Conservation (phyloP, 37 sponge, comb jelly and placozoan genomes). For the Cliona cf. orientalis region DNA sequence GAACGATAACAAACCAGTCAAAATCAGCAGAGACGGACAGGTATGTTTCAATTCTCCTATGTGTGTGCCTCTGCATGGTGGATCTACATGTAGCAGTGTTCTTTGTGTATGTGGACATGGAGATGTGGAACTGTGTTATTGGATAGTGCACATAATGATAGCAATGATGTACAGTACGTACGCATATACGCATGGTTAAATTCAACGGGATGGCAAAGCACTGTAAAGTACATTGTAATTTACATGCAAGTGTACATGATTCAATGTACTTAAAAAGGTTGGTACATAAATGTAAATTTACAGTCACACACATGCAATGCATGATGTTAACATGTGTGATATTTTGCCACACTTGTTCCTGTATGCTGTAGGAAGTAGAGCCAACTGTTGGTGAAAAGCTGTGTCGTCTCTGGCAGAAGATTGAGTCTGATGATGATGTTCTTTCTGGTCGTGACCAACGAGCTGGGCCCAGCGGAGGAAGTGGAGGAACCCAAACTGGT, state of each 20-base stretch:
- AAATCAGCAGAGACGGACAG: constrained; percentile 96
- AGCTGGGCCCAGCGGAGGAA: not conserved
- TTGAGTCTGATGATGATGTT: constrained; percentile 27
- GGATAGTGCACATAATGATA: not conserved
- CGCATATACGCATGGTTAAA: not conserved
- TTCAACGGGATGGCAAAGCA: too few species aligned
- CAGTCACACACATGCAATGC: too few species aligned
- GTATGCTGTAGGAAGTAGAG: constrained; percentile 75
- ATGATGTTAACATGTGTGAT: too few species aligned
- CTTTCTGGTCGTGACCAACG: not conserved
- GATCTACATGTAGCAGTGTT: not conserved
- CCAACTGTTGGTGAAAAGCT: constrained; percentile 87
- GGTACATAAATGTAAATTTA: too few species aligned
- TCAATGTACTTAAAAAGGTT: not conserved
- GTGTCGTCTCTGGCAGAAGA: constrained; percentile 76
- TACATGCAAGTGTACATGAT: not conserved
- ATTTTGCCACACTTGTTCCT: not conserved
- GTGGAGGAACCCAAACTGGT: not conserved
- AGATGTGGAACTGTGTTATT: too few species aligned
- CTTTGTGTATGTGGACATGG: not conserved
- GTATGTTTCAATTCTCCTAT: constrained; percentile 35
- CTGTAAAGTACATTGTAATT: not conserved
- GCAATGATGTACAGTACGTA: not conserved
- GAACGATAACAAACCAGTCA: constrained; percentile 98
- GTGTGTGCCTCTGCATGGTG: not conserved